Evolutionary conservation across 1,140 invertebrate species (phyloP), one percentile per base, ranked within the genome.

Genomic region (Drusus annulatus): DNA sequence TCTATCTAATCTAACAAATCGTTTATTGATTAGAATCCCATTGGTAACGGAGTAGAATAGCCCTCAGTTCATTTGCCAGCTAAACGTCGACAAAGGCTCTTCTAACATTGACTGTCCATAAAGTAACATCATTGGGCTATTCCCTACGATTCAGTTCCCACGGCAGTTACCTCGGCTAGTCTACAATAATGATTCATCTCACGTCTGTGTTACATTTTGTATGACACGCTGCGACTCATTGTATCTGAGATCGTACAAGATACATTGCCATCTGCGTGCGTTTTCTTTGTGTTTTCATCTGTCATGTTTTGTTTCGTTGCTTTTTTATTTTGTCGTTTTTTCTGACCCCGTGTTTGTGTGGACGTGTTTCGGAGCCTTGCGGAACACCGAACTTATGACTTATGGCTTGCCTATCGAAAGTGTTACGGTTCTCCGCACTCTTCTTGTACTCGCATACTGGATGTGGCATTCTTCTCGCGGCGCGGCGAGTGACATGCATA

Each of bases 161-260:
- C 65, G 65, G 65, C 36, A 19, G 31, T 45, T 51, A 19, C 31
- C 65, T 65, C 36, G 65, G 17, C 65, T 6, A 28, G 21, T 8
- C 25, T 8, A 31, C 25, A 17, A 60, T 60, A 60, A 45, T 45
- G 23, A 69, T 69, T 69, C 65, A 45, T 15, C 65, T 45, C 65
- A 69, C 65, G 65, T 69, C 65, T 19, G 10, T 25, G 62, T n/a
- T 65, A 65, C 62, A 31, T 65, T 65, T 65, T 65, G 62, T 65
- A 31, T 31, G 21, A 65, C 62, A 65, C 21, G 62, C 62, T 45
- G 36, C 54, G 19, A 28, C 60, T 17, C 65, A 50, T 69, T 69
- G 31, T 45, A 50, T 50, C n/a, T 16, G n/a, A 69, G 65, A 69
- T 69, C 31, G 36, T 69, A 69, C 65, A 45, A 69, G 31, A 69